Base-by-base conservation (phyloP, 2,888 invertebrate genomes). In the Phengaris alcon region DNA sequence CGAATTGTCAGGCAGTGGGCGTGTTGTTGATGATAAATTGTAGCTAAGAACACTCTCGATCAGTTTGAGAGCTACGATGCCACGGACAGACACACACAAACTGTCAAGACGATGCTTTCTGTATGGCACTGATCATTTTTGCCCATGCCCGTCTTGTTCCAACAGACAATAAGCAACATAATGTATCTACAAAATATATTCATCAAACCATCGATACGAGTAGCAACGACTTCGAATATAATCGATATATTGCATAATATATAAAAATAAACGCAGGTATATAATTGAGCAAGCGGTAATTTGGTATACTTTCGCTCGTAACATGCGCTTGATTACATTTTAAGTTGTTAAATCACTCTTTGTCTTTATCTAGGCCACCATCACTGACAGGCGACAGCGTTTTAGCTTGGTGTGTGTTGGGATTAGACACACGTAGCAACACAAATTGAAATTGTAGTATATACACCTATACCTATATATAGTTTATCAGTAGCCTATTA, bases 261-360 rank as follows among this genome's bases (percentile, higher is more conserved):
- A 44, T 44, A 70, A 75, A 68, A 76, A 68, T 77, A 68, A 77
- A 76, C 75, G 64, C 4, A 35, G 35, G 4, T 72, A 76, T 76
- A 77, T 76, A 78, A 57, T 70, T 69, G 55, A 69, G 70, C 51
- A 55, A n/a, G 55, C 46, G 69, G 57, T 75, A 70, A 75, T 75
- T 75, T 8, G 35, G 70, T 55, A 52, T 51, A 75, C 75, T 75
- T 75, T 74, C 74, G 68, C 74, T 68, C 74, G 74, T n/a, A 54
- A 68, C 46, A 55, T 55, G 54, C 74, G 68, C 74, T 68, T 74
- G 54, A 74, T 74, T 74, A 74, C 74, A 52, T 72, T 72, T 52
- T 52, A 52, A 54, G 22, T 70, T 70, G 70, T 70, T 72, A 52
- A 72, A 54, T 72, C 72, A 72, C 52, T 72, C 72, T 72, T 54